phyloP scores from a whole-genome alignment of 1,140 invertebrate species.

The Alviniconcha marisindica region DNA sequence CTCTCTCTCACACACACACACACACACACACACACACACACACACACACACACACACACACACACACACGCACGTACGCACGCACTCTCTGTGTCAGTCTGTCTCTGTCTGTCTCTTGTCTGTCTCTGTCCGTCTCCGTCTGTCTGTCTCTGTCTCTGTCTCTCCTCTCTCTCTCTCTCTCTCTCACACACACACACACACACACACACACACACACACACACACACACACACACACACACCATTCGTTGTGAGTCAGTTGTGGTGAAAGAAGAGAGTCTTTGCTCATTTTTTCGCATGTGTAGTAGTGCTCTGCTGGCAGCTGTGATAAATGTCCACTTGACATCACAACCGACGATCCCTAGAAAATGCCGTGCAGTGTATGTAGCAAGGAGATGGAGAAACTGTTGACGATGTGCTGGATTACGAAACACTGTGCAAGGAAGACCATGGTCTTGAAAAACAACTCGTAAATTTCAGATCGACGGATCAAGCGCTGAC shows the following conservation, averaged over 20 bases:
- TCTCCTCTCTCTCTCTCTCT: neutral
- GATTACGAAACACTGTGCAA: too few species aligned
- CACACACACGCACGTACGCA: too few species aligned
- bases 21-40: neutral
- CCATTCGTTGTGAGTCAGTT: neutral
- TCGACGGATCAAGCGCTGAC: too few species aligned
- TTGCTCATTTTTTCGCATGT: too few species aligned
- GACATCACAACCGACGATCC: too few species aligned
- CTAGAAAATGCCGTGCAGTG: too few species aligned
- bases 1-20: constrained; percentile 32
- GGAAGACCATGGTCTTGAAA: too few species aligned
- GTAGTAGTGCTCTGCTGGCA: too few species aligned
- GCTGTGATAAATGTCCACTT: too few species aligned
- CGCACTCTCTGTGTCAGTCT: neutral
- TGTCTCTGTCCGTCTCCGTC: constrained; percentile 11
- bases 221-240: constrained; percentile 20
- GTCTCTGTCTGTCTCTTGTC: constrained; percentile 19
- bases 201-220: neutral
- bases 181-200: neutral
- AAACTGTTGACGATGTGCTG: neutral
- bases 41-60: too few species aligned
- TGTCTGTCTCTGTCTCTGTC: neutral
- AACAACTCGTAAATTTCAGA: too few species aligned
- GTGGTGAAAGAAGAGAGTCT: too few species aligned
- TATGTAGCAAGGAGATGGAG: neutral